Conservation (phyloP, 2,888 invertebrate genomes). For the Eurytoma adleriae region DNA sequence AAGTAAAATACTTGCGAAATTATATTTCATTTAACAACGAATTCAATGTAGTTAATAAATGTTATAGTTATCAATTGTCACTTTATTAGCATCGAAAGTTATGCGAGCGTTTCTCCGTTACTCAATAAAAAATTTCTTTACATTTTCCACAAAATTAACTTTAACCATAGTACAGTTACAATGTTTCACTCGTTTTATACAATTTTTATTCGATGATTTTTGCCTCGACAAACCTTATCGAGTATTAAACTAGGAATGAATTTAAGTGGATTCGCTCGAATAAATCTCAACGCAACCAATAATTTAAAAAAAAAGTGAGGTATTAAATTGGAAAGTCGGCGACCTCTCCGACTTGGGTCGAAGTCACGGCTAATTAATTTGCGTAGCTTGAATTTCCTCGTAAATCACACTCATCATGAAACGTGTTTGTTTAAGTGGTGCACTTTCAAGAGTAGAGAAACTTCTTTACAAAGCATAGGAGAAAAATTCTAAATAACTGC, state of each 20-base stretch:
- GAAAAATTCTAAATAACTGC: constrained; percentile 36
- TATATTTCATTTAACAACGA: too few relatives aligned
- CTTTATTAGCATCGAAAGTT: too few relatives aligned
- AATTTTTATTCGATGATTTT: constrained; percentile 18
- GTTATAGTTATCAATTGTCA: too few relatives aligned
- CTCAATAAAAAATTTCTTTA: too few relatives aligned
- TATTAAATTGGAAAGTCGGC: constrained; percentile 28
- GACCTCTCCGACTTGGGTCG: constrained; percentile 17
- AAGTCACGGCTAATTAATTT: constrained; percentile 41
- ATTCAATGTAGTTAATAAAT: too few relatives aligned
- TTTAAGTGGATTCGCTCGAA: constrained; percentile 5
- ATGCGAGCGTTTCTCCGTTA: too few relatives aligned
- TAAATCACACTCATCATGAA: constrained; percentile 11
- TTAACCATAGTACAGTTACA: too few relatives aligned
- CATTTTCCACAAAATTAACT: too few relatives aligned
- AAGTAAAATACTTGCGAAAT: too few relatives aligned
- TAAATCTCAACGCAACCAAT: constrained; percentile 29
- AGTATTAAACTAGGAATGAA: constrained; percentile 7
- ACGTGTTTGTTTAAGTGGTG: constrained; percentile 15
- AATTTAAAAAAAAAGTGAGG: constrained; percentile 32
- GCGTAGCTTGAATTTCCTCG: constrained; percentile 23
- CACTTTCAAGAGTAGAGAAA: constrained; percentile 31
- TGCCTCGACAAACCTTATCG: constrained; percentile 10
- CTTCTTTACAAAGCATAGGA: not conserved
- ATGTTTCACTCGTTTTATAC: not conserved